Base-by-base conservation (phyloP, 2,888 invertebrate species). In the Erpobdella octoculata region DNA sequence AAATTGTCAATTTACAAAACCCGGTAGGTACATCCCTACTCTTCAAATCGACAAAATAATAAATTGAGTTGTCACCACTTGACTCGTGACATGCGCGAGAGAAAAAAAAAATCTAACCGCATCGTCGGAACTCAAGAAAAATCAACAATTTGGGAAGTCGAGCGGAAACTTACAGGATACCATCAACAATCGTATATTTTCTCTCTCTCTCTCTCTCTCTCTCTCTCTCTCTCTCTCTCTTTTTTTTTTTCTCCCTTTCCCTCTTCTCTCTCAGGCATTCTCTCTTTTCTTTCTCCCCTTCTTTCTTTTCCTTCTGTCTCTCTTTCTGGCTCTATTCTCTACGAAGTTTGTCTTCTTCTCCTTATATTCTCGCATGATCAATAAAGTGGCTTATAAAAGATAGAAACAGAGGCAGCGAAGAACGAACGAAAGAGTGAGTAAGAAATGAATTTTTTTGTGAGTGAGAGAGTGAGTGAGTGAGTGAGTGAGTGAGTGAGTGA, bases 241-340 rank as follows among this genome's bases (percentile, higher is more conserved):
- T 18, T 46, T 12, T 46, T 18, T 46, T 18, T 46, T 18, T 46
- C 3, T 35, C 21, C 25, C 65, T 64, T 64, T 31, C 0, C 25
- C 25, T 33, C n/a, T 33, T 18, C 25, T n/a, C n/a, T n/a, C n/a
- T n/a, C n/a, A n/a, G n/a, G n/a, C n/a, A n/a, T n/a, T n/a, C n/a
- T n/a, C n/a, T 5, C 72, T 73, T 73, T 48, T 67, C 68, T 41
- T 46, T 41, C 15, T 38, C 71, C 36, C 73, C 75, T 59, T 75
- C 75, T 65, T 72, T 66, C 59, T 75, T 31, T 48, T 67, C 71
- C 58, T 66, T 65, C 61, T n/a, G n/a, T n/a, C n/a, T n/a, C n/a
- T n/a, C n/a, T n/a, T n/a, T n/a, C n/a, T n/a, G n/a, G n/a, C n/a
- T 76, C 76, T 35, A 72, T 75, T 46, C 74, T 74, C 12, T 72